Evolutionary conservation across 1,140 invertebrate species (phyloP), one percentile per base, ranked within the genome.

Genomic region (Scaptomyza hsui): DNA sequence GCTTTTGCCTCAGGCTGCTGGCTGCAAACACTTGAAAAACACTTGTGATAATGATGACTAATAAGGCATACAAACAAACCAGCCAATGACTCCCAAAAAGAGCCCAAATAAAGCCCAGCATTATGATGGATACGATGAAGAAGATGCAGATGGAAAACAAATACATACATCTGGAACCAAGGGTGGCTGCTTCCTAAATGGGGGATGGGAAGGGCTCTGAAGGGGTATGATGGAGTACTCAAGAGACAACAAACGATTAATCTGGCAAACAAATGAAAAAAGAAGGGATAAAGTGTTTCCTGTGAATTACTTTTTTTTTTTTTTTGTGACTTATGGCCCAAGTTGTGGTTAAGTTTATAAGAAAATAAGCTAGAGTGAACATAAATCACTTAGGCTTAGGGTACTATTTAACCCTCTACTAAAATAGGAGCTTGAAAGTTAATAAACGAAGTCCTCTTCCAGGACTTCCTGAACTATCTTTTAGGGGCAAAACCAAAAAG

Each of bases 41-140:
- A 86, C 81, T 86, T 86, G 82, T 88, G 81, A 88, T 86, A 86
- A 86, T 86, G 77, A 86, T 81, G 82, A 88, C 81, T 86, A 88
- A 86, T 86, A 88, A 86, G 74, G 53, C 68, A 81, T 52, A 77
- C 77, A 86, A 85, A 86, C 53, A 86, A 51, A 18, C 39, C 41
- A 69, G 16, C 32, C 42, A 55, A 57, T 32, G 26, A 61, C 37
- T 60, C 55, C 35, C 60, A 60, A 72, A 47, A 61, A 29, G 10
- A 35, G 12, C 42, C 41, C 41, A 70, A 76, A 55, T 55, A 55
- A 32, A 55, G 56, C 29, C 37, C 32, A 57, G 35, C 15, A 70
- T 41, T 18, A 48, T 26, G 48, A 56, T 24, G 59, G 18, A 9
- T 29, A 29, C 26, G 26, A 9, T 29, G 13, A 5, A 32, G 51